Evolutionary conservation across 2,797 vertebrate species (phyloP).

Genomic region (Triplophysa yarkandensis): DNA sequence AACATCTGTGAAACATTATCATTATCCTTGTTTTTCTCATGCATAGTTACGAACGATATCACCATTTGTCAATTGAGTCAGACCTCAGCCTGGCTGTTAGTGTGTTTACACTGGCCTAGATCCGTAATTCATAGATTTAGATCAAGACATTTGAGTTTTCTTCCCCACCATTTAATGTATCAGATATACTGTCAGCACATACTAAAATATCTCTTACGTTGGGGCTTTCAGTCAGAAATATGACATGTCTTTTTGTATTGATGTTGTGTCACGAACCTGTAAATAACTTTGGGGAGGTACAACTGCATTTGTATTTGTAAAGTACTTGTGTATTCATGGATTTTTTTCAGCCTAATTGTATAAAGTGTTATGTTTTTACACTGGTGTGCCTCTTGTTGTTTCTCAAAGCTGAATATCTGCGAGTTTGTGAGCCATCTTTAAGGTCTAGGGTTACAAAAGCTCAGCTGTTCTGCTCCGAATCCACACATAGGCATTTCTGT

Average conservation of each 20-base stretch:
- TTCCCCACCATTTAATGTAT: conserved; percentile 62
- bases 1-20: conserved; percentile 34
- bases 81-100: conserved; percentile 18
- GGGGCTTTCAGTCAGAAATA: conserved; percentile 20
- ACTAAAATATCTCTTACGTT: conserved; percentile 34
- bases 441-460: not conserved
- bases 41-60: conserved; percentile 27
- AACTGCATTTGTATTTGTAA: conserved; percentile 87
- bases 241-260: conserved; percentile 26
- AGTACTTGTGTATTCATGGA: conserved; percentile 88
- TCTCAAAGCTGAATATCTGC: conserved; percentile 64
- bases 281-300: conserved; percentile 75
- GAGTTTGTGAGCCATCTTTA: not conserved
- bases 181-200: conserved; percentile 73
- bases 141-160: conserved; percentile 51
- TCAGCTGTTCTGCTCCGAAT: conserved; percentile 8
- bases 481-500: not conserved
- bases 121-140: conserved; percentile 10
- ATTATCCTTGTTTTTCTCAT: conserved; percentile 22
- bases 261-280: conserved; percentile 71
- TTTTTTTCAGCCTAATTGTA: conserved; percentile 88
- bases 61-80: conserved; percentile 33
- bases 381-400: conserved; percentile 63
- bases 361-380: conserved; percentile 96
- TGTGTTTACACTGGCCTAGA: conserved; percentile 36